Evolutionary conservation across 1,140 invertebrate species (phyloP).

Genomic region (Dolichoris vasculosae): DNA sequence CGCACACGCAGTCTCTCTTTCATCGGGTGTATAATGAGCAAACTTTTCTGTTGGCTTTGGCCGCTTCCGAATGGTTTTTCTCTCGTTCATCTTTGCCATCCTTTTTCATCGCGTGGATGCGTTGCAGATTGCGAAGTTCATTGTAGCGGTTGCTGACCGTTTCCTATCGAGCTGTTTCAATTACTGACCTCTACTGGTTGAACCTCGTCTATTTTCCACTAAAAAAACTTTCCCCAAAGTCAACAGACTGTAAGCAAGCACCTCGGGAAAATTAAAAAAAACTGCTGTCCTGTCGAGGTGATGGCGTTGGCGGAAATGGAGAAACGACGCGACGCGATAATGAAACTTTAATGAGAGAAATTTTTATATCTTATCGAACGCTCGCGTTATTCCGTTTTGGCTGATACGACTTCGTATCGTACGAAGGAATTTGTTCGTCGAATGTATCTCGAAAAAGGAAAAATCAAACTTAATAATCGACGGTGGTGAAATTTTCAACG

Average conservation of each 20-base stretch:
- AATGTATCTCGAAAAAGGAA: too few relatives aligned
- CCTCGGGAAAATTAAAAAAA: constrained; percentile 45
- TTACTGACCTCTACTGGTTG: constrained; percentile 27
- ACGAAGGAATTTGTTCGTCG: too few relatives aligned
- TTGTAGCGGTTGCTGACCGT: too few relatives aligned
- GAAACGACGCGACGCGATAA: constrained; percentile 27
- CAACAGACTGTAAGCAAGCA: constrained; percentile 22
- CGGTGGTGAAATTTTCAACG: too few relatives aligned
- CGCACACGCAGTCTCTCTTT: neutral
- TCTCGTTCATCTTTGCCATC: neutral
- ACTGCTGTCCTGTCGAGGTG: neutral
- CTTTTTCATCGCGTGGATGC: constrained; percentile 9
- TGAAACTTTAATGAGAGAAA: constrained; percentile 47
- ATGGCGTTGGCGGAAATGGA: constrained; percentile 17
- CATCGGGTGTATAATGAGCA: constrained; percentile 34
- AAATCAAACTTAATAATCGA: too few relatives aligned
- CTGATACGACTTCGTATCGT: too few relatives aligned
- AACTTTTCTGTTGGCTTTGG: constrained; percentile 48
- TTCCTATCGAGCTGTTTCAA: constrained; percentile 20
- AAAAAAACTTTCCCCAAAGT: constrained; percentile 41
- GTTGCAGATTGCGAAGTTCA: constrained; percentile 10
- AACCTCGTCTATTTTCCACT: constrained; percentile 40
- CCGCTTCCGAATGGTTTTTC: constrained; percentile 34
- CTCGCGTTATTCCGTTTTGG: too few relatives aligned
- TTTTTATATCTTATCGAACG: neutral